phyloP scores from a whole-genome alignment of 1,140 invertebrate species.

The Heliconius eleuchia region DNA sequence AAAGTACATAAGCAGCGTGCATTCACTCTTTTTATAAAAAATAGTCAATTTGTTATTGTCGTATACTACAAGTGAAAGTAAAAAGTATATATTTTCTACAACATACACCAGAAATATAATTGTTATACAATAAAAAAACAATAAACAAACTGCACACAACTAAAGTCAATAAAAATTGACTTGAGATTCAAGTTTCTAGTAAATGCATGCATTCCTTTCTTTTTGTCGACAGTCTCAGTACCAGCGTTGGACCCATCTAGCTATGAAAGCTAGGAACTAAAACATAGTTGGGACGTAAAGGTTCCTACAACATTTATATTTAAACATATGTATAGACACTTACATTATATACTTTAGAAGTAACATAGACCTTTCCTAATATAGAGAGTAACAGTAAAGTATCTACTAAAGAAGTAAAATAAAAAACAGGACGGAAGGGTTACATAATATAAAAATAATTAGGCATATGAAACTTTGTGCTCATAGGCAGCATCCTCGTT shows the following conservation, averaged over 20 bases:
- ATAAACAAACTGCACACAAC: background rate
- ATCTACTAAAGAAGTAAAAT: conserved; percentile 27
- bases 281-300: background rate
- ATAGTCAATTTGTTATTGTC: conserved; percentile 4
- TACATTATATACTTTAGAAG: background rate
- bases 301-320: background rate
- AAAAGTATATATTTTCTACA: background rate
- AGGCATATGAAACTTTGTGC: conserved; percentile 73
- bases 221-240: background rate
- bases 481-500: conserved; percentile 69
- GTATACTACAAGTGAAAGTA: background rate
- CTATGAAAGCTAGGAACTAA: background rate
- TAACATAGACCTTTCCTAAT: background rate
- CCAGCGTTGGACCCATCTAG: background rate
- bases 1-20: background rate
- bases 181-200: background rate
- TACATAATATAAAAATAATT: conserved; percentile 27
- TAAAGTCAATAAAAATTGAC: background rate
- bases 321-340: background rate
- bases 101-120: background rate
- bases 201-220: background rate
- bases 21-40: background rate
- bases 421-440: conserved; percentile 35
- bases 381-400: conserved; percentile 23
- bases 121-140: background rate